These are phyloP conservation scores for Herminia tarsipennalis DNA, from an alignment of 2,888 invertebrate species.

Conservation along the genomic window DNA sequence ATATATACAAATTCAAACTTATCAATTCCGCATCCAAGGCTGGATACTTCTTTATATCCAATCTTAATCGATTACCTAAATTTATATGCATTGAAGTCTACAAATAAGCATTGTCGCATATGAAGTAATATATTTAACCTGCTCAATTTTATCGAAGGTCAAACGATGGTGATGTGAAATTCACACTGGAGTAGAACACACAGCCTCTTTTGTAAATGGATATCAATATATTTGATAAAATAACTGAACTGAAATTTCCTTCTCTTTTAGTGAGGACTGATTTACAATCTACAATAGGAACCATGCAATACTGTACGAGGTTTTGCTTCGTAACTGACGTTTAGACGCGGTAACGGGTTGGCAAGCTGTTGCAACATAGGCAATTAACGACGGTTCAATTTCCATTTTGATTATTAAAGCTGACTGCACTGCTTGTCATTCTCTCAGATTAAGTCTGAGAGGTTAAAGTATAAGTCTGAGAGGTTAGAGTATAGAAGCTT, in stretches of 20 bases:
- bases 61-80: too few species aligned
- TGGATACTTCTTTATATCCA: too few species aligned
- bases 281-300: slow-evolving; percentile 5
- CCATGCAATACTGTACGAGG: slow-evolving; percentile 7
- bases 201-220: slow-evolving; percentile 40
- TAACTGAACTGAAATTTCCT: slow-evolving; percentile 27
- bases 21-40: too few species aligned
- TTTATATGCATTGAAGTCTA: too few species aligned
- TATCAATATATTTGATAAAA: slow-evolving; percentile 32
- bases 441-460: not conserved
- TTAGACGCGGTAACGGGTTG: slow-evolving; percentile 1
- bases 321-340: slow-evolving; percentile 18
- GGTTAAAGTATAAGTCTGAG: too few species aligned
- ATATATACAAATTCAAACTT: too few species aligned
- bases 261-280: slow-evolving; percentile 2
- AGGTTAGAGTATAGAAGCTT: too few species aligned
- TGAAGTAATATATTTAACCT: too few species aligned
- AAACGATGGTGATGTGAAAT: slow-evolving; percentile 26
- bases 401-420: slow-evolving; percentile 13
- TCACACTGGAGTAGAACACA: slow-evolving; percentile 25
- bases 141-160: not conserved
- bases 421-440: not conserved
- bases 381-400: slow-evolving; percentile 20
- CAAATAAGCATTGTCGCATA: too few species aligned
- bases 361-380: slow-evolving; percentile 25